A percentile compares a stretch with the other conserved stretches of the same genome.
Conservation (phyloP, 2,797 vertebrate genomes). For the Lacerta agilis region DNA sequence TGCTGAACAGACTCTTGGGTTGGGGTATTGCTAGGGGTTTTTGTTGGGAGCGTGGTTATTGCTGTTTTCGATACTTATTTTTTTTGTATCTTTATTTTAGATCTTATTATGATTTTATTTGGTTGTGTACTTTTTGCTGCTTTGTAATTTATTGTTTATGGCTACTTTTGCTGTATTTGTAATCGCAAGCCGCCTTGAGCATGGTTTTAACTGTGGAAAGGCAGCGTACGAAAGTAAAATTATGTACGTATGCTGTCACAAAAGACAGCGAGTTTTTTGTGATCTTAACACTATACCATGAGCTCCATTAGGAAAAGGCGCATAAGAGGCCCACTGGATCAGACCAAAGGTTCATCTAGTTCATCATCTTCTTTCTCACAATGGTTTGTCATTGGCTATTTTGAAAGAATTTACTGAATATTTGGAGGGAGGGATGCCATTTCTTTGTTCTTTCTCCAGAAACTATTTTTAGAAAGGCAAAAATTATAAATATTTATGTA, state of each 20-base stretch:
- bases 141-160: too few relatives aligned
- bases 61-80: too few relatives aligned
- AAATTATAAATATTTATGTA: not conserved
- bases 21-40: too few relatives aligned
- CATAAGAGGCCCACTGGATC: not conserved
- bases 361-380: not conserved
- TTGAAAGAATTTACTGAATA: not conserved
- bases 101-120: too few relatives aligned
- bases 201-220: too few relatives aligned
- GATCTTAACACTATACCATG: not conserved
- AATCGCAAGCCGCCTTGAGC: too few relatives aligned
- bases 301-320: not conserved
- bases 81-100: too few relatives aligned
- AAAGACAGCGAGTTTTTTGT: not conserved
- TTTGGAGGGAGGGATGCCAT: not conserved
- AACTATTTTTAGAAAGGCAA: not conserved
- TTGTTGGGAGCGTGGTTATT: too few relatives aligned
- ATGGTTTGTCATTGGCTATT: not conserved
- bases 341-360: not conserved
- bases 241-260: not conserved
- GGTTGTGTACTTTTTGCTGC: too few relatives aligned
- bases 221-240: too few relatives aligned
- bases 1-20: too few relatives aligned
- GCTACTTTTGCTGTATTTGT: too few relatives aligned
- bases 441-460: not conserved